Evolutionary conservation across 2,888 invertebrate species (phyloP).

Genomic region (Xestoiulus laeticollis): DNA sequence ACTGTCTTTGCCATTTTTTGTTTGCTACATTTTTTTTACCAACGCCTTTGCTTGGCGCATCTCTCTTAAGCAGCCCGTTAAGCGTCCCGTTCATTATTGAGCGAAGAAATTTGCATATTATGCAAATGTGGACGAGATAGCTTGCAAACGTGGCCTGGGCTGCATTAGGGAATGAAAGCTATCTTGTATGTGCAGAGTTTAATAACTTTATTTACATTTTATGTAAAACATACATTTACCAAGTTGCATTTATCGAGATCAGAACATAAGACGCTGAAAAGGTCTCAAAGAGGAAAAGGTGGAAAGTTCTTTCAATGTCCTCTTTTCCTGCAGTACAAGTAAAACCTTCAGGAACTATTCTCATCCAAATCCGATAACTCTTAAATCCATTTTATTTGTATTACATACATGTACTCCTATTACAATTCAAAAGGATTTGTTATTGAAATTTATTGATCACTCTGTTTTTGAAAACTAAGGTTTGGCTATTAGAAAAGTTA

Average conservation of each 20-base stretch:
- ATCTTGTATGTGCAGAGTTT: background rate
- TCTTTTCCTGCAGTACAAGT: background rate
- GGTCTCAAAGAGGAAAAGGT: background rate
- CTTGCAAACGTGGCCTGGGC: background rate
- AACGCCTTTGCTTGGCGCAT: too few relatives aligned
- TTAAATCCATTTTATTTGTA: background rate
- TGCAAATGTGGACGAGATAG: background rate
- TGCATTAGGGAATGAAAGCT: constrained; percentile 9
- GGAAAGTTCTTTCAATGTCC: background rate
- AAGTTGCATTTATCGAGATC: background rate
- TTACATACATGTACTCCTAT: background rate
- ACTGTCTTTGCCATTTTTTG: background rate
- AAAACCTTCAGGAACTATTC: background rate
- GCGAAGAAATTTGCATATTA: background rate
- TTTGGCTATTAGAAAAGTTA: background rate
- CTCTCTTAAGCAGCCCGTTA: background rate
- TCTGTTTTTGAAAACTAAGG: background rate
- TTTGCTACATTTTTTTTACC: background rate
- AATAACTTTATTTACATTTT: constrained; percentile 9
- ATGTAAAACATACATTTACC: background rate
- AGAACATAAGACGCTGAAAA: background rate
- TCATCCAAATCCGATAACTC: background rate
- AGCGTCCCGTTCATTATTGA: background rate
- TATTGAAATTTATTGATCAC: background rate
- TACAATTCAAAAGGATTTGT: background rate